These are phyloP conservation scores for Morphnarchus princeps DNA, from an alignment of 2,113 vertebrate species.

Conservation along the genomic window DNA sequence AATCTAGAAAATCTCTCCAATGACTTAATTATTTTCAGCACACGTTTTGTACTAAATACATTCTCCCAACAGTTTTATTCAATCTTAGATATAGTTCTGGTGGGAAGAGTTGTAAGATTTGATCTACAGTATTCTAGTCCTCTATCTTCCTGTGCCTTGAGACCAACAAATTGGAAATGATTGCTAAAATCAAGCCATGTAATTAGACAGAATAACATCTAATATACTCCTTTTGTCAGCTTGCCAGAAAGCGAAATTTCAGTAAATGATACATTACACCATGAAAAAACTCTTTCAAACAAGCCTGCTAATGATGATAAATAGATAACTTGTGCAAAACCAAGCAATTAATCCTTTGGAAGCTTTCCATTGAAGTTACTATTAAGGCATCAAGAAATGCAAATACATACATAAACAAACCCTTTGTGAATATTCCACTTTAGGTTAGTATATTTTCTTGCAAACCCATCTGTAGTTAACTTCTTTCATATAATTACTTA, in stretches of 20 bases:
- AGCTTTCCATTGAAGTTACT: slow-evolving; percentile 48
- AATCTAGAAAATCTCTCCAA: background rate
- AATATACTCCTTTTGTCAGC: slow-evolving; percentile 56
- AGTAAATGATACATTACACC: slow-evolving; percentile 61
- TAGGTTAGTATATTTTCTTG: background rate
- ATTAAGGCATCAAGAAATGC: slow-evolving; percentile 39
- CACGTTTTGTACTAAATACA: background rate
- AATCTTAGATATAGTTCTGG: background rate
- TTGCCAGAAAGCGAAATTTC: slow-evolving; percentile 60
- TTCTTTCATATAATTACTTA: background rate
- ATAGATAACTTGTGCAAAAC: slow-evolving; percentile 59
- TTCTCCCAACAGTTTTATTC: background rate
- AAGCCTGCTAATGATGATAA: slow-evolving; percentile 64
- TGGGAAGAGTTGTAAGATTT: background rate
- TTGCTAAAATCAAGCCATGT: slow-evolving; percentile 52
- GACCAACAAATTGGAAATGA: slow-evolving; percentile 63
- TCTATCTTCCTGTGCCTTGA: slow-evolving; percentile 17
- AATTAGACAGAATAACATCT: slow-evolving; percentile 64
- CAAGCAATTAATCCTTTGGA: slow-evolving; percentile 66
- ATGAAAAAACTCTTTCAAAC: slow-evolving; percentile 39
- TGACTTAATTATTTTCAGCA: background rate
- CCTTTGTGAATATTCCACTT: slow-evolving; percentile 15
- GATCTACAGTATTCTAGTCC: background rate
- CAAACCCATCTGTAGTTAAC: background rate
- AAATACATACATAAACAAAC: slow-evolving; percentile 54